Conservation (phyloP, 2,888 invertebrate species). For the Agapetus fuscipes region DNA sequence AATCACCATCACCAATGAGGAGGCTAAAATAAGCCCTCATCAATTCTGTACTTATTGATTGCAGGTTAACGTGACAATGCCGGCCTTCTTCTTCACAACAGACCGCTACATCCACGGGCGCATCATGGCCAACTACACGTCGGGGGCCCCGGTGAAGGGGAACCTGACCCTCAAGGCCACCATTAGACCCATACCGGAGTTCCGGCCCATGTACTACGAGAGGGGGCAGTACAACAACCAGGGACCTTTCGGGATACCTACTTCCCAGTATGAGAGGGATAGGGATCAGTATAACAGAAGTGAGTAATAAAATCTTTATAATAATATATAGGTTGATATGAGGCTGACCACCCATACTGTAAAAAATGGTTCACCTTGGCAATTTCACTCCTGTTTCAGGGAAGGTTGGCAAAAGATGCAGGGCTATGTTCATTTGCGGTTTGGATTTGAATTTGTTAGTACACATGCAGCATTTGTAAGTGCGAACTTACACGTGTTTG, state of each 20-base stretch:
- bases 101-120: slow-evolving; percentile 76
- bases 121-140: slow-evolving; percentile 92
- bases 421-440: no score
- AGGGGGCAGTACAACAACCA: slow-evolving; percentile 43
- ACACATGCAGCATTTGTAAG: no score
- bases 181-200: slow-evolving; percentile 57
- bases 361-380: no score
- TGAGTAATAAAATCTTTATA: slow-evolving; percentile 24
- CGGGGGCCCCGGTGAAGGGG: slow-evolving; percentile 81
- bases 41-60: no score
- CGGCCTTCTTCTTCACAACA: slow-evolving; percentile 85
- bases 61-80: slow-evolving; percentile 89
- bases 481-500: no score
- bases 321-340: no score
- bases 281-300: slow-evolving; percentile 36
- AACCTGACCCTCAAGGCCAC: slow-evolving; percentile 81
- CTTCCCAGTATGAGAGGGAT: slow-evolving; percentile 26
- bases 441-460: no score
- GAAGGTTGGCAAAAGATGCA: no score
- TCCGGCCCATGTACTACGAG: slow-evolving; percentile 39
- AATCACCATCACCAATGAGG: no score
- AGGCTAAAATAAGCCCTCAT: no score
- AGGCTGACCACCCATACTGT: no score
- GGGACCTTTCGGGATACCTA: slow-evolving; percentile 33
- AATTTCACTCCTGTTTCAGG: no score